Conservation (phyloP, 1,140 invertebrate species). For the Oncopeltus fasciatus region DNA sequence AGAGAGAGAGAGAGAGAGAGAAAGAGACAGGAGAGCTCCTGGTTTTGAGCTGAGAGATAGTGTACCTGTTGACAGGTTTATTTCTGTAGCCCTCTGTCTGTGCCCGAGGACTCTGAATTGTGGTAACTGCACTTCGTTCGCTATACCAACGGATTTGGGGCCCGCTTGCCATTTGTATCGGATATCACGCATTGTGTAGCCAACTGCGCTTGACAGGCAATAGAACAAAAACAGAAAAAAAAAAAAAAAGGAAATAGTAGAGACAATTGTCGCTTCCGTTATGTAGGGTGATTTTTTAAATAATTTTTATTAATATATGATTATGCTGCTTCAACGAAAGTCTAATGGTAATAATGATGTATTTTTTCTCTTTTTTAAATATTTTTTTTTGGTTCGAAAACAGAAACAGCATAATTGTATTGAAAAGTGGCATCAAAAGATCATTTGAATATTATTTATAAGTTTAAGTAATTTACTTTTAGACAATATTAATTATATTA, state of each 20-base stretch:
- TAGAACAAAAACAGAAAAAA: conserved; percentile 30
- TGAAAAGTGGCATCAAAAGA: neutral
- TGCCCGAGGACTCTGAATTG: conserved; percentile 90
- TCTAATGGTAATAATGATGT: too few species aligned
- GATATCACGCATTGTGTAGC: conserved; percentile 95
- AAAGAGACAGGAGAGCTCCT: neutral
- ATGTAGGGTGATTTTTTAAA: neutral
- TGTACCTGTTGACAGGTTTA: conserved; percentile 86
- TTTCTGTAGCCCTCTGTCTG: conserved; percentile 77
- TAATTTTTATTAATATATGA: too few species aligned
- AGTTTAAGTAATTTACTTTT: too few species aligned
- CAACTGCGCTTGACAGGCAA: conserved; percentile 57
- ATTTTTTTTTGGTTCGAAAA: neutral
- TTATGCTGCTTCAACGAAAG: too few species aligned
- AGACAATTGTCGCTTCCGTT: conserved; percentile 3
- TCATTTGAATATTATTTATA: too few species aligned
- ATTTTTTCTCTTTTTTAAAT: too few species aligned
- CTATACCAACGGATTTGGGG: conserved; percentile 75
- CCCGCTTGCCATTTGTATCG: conserved; percentile 88
- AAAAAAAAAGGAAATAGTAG: conserved; percentile 18
- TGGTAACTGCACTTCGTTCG: conserved; percentile 78
- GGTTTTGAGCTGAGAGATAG: conserved; percentile 6
- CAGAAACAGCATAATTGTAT: neutral
- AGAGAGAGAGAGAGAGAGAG: conserved; percentile 7
- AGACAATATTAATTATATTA: too few species aligned